Evolutionary conservation across 2,888 invertebrate species (phyloP).

Genomic region (Ryuthela nishihirai): DNA sequence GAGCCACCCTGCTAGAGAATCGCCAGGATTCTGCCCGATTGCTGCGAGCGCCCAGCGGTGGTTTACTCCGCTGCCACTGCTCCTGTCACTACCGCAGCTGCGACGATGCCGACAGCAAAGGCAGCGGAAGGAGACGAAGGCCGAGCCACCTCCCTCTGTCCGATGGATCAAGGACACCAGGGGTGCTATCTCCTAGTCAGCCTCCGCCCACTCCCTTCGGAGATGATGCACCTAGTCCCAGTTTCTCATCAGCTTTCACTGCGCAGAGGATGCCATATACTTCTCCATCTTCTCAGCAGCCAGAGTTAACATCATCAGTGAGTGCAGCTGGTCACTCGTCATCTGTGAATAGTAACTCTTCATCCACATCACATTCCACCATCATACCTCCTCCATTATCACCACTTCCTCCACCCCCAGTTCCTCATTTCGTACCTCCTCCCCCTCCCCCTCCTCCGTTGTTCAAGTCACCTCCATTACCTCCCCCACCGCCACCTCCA

Average conservation of each 20-base stretch:
- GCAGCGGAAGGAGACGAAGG: conserved; percentile 39
- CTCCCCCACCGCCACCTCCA: conserved; percentile 42
- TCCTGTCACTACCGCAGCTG: conserved; percentile 44
- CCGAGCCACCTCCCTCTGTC: conserved; percentile 17
- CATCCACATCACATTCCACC: conserved; percentile 35
- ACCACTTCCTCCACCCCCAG: conserved; percentile 50
- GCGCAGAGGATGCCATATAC: too few relatives aligned
- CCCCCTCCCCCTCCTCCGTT: conserved; percentile 45
- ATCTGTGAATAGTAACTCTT: conserved; percentile 47
- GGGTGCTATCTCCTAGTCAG: conserved; percentile 16
- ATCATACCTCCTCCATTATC: conserved; percentile 49
- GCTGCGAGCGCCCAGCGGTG: conserved; percentile 46
- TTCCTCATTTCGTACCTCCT: conserved; percentile 46
- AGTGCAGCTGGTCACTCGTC: conserved; percentile 45
- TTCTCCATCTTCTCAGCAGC: conserved; percentile 41
- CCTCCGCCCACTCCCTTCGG: conserved; percentile 21
- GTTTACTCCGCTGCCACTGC: conserved; percentile 51
- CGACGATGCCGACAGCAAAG: conserved; percentile 40
- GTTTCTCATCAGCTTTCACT: background rate
- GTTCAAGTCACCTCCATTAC: conserved; percentile 44
- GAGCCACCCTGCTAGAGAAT: conserved; percentile 74
- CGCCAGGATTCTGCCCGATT: conserved; percentile 71
- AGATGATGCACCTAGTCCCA: conserved; percentile 8
- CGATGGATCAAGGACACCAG: conserved; percentile 16
- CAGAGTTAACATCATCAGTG: conserved; percentile 41